phyloP scores from a whole-genome alignment of 1,140 invertebrate species.

The Battus philenor region DNA sequence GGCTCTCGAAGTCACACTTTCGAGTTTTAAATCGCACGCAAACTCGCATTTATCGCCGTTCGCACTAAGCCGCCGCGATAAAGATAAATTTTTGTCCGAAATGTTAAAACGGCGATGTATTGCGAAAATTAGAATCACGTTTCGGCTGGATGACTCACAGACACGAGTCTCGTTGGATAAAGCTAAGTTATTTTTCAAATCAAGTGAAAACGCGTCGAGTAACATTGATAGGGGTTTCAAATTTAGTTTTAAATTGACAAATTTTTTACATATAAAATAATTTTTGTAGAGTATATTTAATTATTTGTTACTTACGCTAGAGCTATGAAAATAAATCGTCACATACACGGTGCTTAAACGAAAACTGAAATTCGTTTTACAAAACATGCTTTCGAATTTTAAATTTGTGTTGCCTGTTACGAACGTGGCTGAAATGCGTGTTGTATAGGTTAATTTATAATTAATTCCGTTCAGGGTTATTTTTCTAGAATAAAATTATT shows the following conservation, averaged over 20 bases:
- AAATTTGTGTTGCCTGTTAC: no score
- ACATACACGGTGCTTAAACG: no score
- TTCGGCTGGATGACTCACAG: slow-evolving; percentile 60
- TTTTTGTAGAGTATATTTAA: no score
- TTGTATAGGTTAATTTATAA: no score
- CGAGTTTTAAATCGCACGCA: slow-evolving; percentile 26
- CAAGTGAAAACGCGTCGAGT: slow-evolving; percentile 46
- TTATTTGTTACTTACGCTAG: no score
- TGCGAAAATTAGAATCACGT: slow-evolving; percentile 61
- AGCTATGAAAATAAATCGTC: no score
- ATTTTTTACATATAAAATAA: no score
- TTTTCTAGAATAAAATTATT: no score
- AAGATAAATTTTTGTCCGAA: slow-evolving; percentile 30
- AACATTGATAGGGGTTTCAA: slow-evolving; percentile 17
- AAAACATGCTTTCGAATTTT: no score
- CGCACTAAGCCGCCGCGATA: slow-evolving; percentile 32
- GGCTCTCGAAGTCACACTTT: slow-evolving; percentile 28
- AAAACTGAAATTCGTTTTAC: no score
- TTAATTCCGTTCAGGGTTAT: no score
- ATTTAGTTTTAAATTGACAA: slow-evolving; percentile 7
- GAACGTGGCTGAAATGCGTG: no score
- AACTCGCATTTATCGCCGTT: slow-evolving; percentile 17
- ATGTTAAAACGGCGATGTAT: slow-evolving; percentile 37
- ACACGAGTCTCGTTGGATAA: slow-evolving; percentile 63
- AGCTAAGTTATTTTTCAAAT: slow-evolving; percentile 56